Evolutionary conservation across 2,888 invertebrate species (phyloP).

Genomic region (Aphodius granarius): DNA sequence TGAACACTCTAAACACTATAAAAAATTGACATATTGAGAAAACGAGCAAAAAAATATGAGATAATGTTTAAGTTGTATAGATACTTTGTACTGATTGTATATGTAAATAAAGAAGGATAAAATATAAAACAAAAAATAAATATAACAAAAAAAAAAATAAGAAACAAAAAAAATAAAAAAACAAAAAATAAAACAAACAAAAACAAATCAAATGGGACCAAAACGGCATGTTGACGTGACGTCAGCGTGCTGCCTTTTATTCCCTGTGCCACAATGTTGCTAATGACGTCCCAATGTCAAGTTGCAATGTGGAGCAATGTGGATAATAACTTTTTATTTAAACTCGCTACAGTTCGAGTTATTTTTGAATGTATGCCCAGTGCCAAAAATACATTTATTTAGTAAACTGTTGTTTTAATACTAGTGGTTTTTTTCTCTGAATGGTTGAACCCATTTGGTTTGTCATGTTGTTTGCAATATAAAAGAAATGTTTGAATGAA

Average conservation of each 20-base stretch:
- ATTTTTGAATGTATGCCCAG: neutral
- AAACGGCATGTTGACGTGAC: neutral
- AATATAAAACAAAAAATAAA: slow-evolving; percentile 49
- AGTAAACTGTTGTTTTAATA: neutral
- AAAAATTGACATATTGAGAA: slow-evolving; percentile 6
- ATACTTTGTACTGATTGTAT: slow-evolving; percentile 47
- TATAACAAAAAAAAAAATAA: slow-evolving; percentile 51
- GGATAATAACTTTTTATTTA: too few relatives aligned
- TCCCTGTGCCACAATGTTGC: neutral
- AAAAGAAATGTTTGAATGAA: neutral
- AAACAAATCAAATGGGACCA: slow-evolving; percentile 15
- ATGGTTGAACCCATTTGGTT: neutral
- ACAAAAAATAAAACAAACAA: slow-evolving; percentile 36
- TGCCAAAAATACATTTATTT: neutral
- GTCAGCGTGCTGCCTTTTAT: neutral
- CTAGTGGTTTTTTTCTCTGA: neutral
- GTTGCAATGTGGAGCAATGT: neutral
- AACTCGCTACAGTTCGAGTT: neutral
- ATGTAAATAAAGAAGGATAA: slow-evolving; percentile 48
- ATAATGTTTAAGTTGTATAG: slow-evolving; percentile 35
- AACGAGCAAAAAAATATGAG: slow-evolving; percentile 2
- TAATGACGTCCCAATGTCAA: neutral
- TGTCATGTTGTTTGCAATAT: neutral
- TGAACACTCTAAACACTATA: slow-evolving; percentile 26
- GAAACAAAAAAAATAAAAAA: slow-evolving; percentile 42